Evolutionary conservation across 2,888 invertebrate species (phyloP).

Genomic region (Ecliptopera silaceata): DNA sequence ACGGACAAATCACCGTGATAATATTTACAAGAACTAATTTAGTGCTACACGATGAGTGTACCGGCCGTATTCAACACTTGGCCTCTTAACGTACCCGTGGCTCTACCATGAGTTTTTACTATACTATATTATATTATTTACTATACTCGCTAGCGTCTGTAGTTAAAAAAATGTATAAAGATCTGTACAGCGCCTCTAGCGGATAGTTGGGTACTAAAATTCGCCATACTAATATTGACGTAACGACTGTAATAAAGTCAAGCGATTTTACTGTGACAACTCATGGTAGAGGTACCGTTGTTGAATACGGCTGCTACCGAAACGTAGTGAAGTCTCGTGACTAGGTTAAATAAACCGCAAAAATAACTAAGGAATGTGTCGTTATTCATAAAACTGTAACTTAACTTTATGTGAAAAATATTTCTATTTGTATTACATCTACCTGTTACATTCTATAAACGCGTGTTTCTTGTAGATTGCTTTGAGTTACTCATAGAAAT

Average conservation of each 20-base stretch:
- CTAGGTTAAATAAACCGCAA: slow-evolving; percentile 52
- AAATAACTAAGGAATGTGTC: slow-evolving; percentile 48
- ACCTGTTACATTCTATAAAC: background rate
- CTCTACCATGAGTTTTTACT: no score
- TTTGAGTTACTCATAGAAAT: slow-evolving; percentile 9
- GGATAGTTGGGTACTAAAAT: no score
- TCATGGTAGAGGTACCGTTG: background rate
- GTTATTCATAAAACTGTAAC: slow-evolving; percentile 35
- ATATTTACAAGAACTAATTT: slow-evolving; percentile 52
- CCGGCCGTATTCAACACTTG: slow-evolving; percentile 12
- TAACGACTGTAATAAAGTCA: no score
- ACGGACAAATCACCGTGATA: slow-evolving; percentile 49
- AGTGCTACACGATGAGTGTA: slow-evolving; percentile 53
- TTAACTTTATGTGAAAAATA: slow-evolving; percentile 37
- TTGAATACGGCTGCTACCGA: slow-evolving; percentile 30
- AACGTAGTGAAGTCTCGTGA: slow-evolving; percentile 61
- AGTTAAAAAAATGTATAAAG: no score
- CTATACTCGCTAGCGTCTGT: no score
- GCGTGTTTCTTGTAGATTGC: background rate
- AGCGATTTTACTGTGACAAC: background rate
- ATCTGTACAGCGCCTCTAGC: no score
- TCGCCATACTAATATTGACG: no score
- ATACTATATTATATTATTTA: no score
- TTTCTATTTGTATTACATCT: background rate
- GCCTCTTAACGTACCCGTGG: no score